A percentile compares a stretch with the other conserved stretches of the same genome.
phyloP scores from a whole-genome alignment of 2,888 invertebrate species.

The Elegia similella region DNA sequence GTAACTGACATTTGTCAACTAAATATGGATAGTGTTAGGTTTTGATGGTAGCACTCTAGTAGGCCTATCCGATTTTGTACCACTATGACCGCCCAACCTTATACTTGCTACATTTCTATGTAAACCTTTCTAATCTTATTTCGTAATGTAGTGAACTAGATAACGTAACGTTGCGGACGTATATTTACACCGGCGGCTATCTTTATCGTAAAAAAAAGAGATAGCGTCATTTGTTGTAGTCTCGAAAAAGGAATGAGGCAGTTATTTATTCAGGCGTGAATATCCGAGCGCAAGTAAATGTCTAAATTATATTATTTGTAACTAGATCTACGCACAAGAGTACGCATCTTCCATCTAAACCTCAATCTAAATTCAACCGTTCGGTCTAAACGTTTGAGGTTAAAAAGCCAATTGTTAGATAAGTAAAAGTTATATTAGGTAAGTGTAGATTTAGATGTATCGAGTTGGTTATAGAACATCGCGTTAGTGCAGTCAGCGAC shows the following conservation, averaged over 20 bases:
- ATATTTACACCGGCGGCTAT: conserved; percentile 20
- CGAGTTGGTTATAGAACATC: conserved; percentile 53
- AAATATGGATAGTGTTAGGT: conserved; percentile 1
- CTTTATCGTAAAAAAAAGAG: background rate
- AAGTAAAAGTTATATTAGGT: conserved; percentile 69
- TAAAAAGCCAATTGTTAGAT: conserved; percentile 72
- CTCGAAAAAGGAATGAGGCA: background rate
- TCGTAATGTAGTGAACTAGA: conserved; percentile 53
- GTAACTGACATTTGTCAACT: conserved; percentile 4
- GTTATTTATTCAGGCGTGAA: conserved; percentile 26
- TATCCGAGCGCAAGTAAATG: conserved; percentile 35
- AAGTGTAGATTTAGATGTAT: conserved; percentile 67
- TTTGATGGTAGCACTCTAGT: conserved; percentile 25
- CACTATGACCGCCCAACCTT: conserved; percentile 28
- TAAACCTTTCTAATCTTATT: conserved; percentile 60
- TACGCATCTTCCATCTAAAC: conserved; percentile 55
- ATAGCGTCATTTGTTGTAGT: background rate
- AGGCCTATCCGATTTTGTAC: conserved; percentile 40
- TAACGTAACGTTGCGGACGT: conserved; percentile 39
- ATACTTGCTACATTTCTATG: conserved; percentile 61
- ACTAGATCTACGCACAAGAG: conserved; percentile 58
- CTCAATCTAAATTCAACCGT: conserved; percentile 44
- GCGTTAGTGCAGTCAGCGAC: conserved; percentile 49
- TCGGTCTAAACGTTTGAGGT: conserved; percentile 53
- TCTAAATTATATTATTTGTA: conserved; percentile 46